Conservation (phyloP, 1,140 invertebrate genomes). For the Asbolus verrucosus region DNA sequence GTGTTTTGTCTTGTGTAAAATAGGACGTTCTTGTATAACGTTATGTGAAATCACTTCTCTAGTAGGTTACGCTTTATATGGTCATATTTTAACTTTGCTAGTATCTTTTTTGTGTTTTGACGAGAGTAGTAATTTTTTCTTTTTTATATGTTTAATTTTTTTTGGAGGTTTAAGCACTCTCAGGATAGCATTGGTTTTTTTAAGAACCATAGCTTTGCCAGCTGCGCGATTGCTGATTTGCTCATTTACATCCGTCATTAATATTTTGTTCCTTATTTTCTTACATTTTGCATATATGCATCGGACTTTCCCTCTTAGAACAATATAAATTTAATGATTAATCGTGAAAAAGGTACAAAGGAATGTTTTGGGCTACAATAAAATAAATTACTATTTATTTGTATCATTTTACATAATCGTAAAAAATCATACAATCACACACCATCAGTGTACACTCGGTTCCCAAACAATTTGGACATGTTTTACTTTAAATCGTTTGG, state of each 20-base stretch:
- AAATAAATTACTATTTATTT: slow-evolving; percentile 44
- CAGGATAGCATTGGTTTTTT: slow-evolving; percentile 64
- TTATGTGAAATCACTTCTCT: slow-evolving; percentile 64
- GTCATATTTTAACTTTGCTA: slow-evolving; percentile 65
- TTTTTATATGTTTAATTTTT: slow-evolving; percentile 64
- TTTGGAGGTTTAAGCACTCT: slow-evolving; percentile 66
- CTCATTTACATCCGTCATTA: slow-evolving; percentile 63
- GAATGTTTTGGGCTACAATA: slow-evolving; percentile 20
- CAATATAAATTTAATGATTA: too few species aligned
- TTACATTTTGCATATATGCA: slow-evolving; percentile 69
- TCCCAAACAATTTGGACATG: too few species aligned
- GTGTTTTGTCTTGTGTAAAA: slow-evolving; percentile 59
- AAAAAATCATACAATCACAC: too few species aligned
- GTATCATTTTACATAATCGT: neutral
- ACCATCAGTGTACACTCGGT: too few species aligned
- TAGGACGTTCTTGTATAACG: slow-evolving; percentile 61
- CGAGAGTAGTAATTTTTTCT: slow-evolving; percentile 64
- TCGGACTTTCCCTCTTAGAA: slow-evolving; percentile 55
- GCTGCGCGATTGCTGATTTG: slow-evolving; percentile 66
- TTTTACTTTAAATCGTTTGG: too few species aligned
- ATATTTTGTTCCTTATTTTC: slow-evolving; percentile 67
- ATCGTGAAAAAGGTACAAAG: neutral
- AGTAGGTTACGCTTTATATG: slow-evolving; percentile 67
- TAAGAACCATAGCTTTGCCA: slow-evolving; percentile 65
- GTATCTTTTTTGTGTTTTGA: slow-evolving; percentile 64